phyloP scores from a whole-genome alignment of 2,888 invertebrate species.

The Protonemura montana region DNA sequence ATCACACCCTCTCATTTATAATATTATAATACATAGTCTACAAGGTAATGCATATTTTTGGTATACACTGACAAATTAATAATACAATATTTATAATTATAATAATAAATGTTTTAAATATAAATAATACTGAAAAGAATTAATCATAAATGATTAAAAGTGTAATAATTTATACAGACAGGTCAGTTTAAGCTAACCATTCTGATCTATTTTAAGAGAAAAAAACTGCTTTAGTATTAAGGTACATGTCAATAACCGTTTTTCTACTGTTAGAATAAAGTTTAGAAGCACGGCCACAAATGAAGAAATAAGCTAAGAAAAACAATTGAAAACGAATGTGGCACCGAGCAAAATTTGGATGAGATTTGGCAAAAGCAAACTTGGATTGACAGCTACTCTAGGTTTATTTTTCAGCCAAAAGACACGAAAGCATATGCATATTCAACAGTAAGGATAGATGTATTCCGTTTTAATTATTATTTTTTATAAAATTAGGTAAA shows the following conservation, averaged over 20 bases:
- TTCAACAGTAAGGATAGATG: too few species aligned
- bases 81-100: neutral
- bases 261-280: neutral
- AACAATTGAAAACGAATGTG: neutral
- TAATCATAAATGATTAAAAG: neutral
- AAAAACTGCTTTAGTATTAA: neutral
- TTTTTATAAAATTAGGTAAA: too few species aligned
- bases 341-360: neutral
- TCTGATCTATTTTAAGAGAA: neutral
- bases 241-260: neutral
- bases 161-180: neutral
- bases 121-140: conserved; percentile 8
- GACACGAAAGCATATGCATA: too few species aligned
- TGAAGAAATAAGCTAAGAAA: neutral
- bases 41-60: neutral
- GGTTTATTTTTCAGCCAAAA: too few species aligned
- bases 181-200: neutral
- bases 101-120: neutral
- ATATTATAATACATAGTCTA: neutral
- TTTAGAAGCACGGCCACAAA: neutral
- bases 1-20: neutral
- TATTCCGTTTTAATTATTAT: too few species aligned
- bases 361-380: too few species aligned
- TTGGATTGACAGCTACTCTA: too few species aligned
- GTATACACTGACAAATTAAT: neutral